phyloP scores from a whole-genome alignment of 1,140 invertebrate genomes.

The Vanessa tameamea region DNA sequence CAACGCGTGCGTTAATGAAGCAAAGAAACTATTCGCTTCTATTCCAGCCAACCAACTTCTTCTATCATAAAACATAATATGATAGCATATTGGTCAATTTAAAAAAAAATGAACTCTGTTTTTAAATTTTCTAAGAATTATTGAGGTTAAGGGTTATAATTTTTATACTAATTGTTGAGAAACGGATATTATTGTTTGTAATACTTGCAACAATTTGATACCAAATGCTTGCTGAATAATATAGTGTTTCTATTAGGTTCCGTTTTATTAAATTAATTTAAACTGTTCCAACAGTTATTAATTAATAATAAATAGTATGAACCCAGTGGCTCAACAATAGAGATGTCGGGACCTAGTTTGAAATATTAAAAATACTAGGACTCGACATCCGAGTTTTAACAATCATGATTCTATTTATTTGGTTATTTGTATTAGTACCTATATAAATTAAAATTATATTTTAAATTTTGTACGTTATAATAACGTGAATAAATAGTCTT shows the following conservation, averaged over 20 bases:
- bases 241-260: background rate
- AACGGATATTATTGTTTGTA: background rate
- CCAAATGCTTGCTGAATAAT: background rate
- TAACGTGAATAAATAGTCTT: background rate
- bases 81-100: background rate
- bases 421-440: too few species aligned
- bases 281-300: too few species aligned
- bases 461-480: background rate
- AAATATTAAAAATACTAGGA: too few species aligned
- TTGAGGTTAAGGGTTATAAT: background rate
- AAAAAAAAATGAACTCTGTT: background rate
- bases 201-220: background rate
- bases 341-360: too few species aligned
- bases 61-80: background rate
- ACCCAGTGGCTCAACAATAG: too few species aligned
- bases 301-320: too few species aligned
- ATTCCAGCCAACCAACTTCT: conserved; percentile 64
- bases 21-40: conserved; percentile 71
- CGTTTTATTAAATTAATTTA: too few species aligned
- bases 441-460: background rate
- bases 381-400: too few species aligned
- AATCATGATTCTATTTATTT: too few species aligned
- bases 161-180: background rate
- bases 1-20: conserved; percentile 65
- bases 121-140: background rate